A percentile compares a stretch with the other conserved stretches of the same genome.
phyloP scores from a whole-genome alignment of 2,797 vertebrate species.

The Enteromius treurensis region DNA sequence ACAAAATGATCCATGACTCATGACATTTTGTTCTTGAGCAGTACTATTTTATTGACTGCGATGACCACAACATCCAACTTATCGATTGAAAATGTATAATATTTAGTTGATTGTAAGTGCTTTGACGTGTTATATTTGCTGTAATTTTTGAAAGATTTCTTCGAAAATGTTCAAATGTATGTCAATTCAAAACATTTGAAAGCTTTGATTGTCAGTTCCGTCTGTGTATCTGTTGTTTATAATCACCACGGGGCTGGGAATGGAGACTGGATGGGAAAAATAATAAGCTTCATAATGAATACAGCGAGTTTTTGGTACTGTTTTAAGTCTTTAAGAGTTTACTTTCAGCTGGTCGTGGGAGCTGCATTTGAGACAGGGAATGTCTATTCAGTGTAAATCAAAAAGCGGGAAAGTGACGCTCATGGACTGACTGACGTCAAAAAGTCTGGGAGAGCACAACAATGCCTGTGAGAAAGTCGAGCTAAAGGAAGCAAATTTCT shows the following conservation, averaged over 20 bases:
- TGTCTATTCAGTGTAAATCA: constrained; percentile 37
- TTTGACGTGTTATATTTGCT: neutral
- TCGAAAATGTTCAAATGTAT: neutral
- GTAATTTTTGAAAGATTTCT: neutral
- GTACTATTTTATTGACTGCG: neutral
- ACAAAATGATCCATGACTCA: neutral
- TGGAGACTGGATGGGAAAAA: neutral
- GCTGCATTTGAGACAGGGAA: constrained; percentile 16
- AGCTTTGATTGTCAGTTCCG: neutral
- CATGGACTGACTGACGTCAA: constrained; percentile 42
- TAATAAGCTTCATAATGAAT: neutral
- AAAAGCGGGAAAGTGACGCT: constrained; percentile 37
- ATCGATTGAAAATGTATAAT: neutral
- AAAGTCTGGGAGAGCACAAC: constrained; percentile 20
- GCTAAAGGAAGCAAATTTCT: constrained; percentile 39
- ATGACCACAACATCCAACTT: neutral
- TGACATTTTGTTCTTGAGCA: neutral
- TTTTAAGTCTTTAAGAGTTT: constrained; percentile 22
- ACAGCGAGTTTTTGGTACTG: neutral
- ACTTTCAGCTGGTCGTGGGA: constrained; percentile 20
- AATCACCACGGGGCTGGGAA: neutral
- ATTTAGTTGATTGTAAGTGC: neutral
- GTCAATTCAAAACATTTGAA: neutral
- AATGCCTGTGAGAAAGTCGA: constrained; percentile 49
- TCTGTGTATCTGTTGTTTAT: constrained; percentile 8